Evolutionary conservation across 2,888 invertebrate species (phyloP), one percentile per base, ranked within the genome.

Genomic region (Esperia sulphurella): DNA sequence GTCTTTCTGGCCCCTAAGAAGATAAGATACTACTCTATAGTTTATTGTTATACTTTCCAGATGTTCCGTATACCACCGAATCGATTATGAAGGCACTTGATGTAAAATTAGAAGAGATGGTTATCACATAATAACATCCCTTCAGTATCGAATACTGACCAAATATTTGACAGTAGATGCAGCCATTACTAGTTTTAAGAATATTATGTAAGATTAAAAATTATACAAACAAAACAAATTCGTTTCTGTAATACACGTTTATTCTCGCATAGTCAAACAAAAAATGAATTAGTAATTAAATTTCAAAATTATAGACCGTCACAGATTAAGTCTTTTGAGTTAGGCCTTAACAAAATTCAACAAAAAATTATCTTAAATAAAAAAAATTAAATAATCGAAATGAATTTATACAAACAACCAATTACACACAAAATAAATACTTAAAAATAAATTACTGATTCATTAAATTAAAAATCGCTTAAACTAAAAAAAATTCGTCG

Each of bases 261-360:
- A 87, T 85, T 86, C 71, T 80, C 75, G 82, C 76, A 79, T 83
- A 74, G 69, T 80, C 81, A 78, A 80, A 79, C 68, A 73, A 72
- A 78, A 40, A n/a, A 30, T 29, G 13, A 37, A 64, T 57, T 55
- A 55, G 48, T 57, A 58, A 63, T 59, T 59, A 58, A 61, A 53
- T 55, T 44, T 43, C 31, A 45, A 61, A 68, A 63, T 61, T 51
- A 68, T 74, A 79, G 76, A 75, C 74, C 70, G 55, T 60, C 57
- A 50, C 52, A 58, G 52, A 58, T 63, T 66, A n/a, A 71, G 60
- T 67, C 58, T 55, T 61, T 55, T 46, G 33, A 54, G 50, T 58
- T 72, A 75, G 69, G 62, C 62, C 66, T 45, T 28, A 46, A 53
- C 44, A 58, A 62, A 43, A 46, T 58, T 54, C 55, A 65, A 67